phyloP scores from a whole-genome alignment of 2,113 vertebrate genomes.

The Poeciliopsis prolifica region DNA sequence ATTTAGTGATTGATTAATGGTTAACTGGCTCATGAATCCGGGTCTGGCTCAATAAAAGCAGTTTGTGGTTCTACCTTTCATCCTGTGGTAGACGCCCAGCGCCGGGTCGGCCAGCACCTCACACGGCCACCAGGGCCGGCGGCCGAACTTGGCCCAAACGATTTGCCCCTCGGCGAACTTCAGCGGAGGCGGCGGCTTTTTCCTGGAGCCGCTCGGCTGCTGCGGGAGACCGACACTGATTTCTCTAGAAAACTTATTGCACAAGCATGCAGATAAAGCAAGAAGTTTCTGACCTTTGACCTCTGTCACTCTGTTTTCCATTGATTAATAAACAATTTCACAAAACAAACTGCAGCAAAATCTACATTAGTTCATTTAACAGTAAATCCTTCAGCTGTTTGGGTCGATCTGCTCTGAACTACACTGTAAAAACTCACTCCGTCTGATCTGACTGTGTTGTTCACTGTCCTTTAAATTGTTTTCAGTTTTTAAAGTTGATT shows the following conservation, averaged over 20 bases:
- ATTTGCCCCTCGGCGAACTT: slow-evolving; percentile 93
- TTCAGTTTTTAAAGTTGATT: too few species aligned
- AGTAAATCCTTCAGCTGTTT: background rate
- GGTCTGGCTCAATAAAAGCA: too few species aligned
- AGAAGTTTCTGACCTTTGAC: background rate
- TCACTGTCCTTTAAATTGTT: too few species aligned
- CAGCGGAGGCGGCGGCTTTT: slow-evolving; percentile 83
- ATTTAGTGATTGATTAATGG: too few species aligned
- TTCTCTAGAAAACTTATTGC: background rate
- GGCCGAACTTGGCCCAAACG: slow-evolving; percentile 96
- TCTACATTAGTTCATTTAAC: background rate
- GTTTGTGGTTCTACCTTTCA: slow-evolving; percentile 85
- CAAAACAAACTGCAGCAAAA: too few species aligned
- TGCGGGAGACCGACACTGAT: background rate
- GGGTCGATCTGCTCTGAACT: slow-evolving; percentile 23
- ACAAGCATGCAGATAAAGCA: background rate
- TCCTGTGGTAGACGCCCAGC: slow-evolving; percentile 87
- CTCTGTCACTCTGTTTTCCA: background rate
- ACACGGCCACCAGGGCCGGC: slow-evolving; percentile 98
- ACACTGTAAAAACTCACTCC: too few species aligned
- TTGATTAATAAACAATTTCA: too few species aligned
- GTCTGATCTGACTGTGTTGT: too few species aligned
- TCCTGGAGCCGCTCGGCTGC: slow-evolving; percentile 82
- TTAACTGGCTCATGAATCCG: too few species aligned
- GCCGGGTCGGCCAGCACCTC: slow-evolving; percentile 87